Evolutionary conservation across 1,140 invertebrate species (phyloP), one percentile per base, ranked within the genome.

Genomic region (Calephelis virginiensis): DNA sequence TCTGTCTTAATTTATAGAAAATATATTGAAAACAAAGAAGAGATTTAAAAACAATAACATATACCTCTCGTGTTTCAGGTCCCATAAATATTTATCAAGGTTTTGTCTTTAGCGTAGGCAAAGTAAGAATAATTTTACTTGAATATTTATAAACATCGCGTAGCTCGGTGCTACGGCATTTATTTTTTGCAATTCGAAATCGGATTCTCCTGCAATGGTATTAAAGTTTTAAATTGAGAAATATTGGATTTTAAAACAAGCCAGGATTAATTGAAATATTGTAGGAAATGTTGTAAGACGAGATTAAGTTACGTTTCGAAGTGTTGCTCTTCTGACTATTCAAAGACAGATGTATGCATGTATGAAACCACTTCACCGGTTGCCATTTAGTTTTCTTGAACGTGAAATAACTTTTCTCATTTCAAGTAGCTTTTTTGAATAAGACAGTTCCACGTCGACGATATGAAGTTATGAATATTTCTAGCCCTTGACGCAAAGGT

Each of bases 141-240:
- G 53, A 38, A 59, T 59, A 59, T 59, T 59, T 59, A 59, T 59
- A 59, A 59, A 59, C 28, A 59, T 59, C 56, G 37, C 56, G 37
- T 59, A 59, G 56, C 56, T 59, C 10, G 12, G 28, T 59, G 56
- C 56, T 59, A 59, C 37, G 37, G 56, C 56, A 38, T 28, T 59
- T 59, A 37, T 59, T 59, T 38, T 11, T 59, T 10, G 3, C 37
- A 59, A 59, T 7, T 8, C 38, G 56, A 59, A n/a, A 59, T 59
- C 38, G 38, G 56, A 59, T 59, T 59, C 37, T 59, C 37, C 38
- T 11, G 37, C 37, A 8, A 38, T 59, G 28, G 56, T 38, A 4
- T 38, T 59, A 59, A n/a, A 59, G 56, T 59, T 59, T 38, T 40
- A 38, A 59, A 59, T 59, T 59, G 56, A 1, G n/a, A 38, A 37